phyloP scores from a whole-genome alignment of 2,888 invertebrate genomes.

The Mayetiola destructor region DNA sequence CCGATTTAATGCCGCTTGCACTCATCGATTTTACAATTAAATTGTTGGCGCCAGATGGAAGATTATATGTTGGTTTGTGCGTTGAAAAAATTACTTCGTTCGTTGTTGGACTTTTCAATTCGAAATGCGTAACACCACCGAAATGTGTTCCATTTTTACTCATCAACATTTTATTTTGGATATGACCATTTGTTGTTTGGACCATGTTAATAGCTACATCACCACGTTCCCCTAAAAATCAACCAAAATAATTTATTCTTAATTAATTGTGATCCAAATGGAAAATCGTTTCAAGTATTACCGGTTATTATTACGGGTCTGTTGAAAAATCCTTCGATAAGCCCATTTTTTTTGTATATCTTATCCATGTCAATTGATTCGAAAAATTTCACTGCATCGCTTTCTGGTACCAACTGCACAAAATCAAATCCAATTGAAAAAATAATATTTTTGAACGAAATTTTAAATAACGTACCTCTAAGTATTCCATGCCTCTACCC shows the following conservation, averaged over 20 bases:
- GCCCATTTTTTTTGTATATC: conserved; percentile 57
- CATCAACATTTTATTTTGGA: conserved; percentile 38
- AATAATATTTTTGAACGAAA: background rate
- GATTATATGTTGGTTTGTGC: conserved; percentile 51
- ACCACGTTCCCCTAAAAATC: conserved; percentile 22
- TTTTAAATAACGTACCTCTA: conserved; percentile 48
- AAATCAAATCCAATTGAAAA: background rate
- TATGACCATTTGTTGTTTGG: conserved; percentile 30
- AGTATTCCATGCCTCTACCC: conserved; percentile 70
- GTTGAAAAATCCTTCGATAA: conserved; percentile 44
- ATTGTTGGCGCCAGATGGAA: conserved; percentile 51
- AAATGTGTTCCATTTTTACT: conserved; percentile 53
- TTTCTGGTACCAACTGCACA: conserved; percentile 41
- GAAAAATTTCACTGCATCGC: conserved; percentile 60
- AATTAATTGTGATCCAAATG: background rate
- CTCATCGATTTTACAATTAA: conserved; percentile 51
- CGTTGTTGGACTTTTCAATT: conserved; percentile 49
- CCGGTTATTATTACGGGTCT: conserved; percentile 39
- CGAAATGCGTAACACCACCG: conserved; percentile 52
- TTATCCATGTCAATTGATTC: conserved; percentile 63
- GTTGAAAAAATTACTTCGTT: conserved; percentile 60
- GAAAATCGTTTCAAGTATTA: conserved; percentile 18
- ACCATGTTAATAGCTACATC: conserved; percentile 33
- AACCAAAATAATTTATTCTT: background rate
- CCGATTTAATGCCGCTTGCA: conserved; percentile 58